phyloP scores from a whole-genome alignment of 2,113 vertebrate genomes.

The Bombycilla garrulus region DNA sequence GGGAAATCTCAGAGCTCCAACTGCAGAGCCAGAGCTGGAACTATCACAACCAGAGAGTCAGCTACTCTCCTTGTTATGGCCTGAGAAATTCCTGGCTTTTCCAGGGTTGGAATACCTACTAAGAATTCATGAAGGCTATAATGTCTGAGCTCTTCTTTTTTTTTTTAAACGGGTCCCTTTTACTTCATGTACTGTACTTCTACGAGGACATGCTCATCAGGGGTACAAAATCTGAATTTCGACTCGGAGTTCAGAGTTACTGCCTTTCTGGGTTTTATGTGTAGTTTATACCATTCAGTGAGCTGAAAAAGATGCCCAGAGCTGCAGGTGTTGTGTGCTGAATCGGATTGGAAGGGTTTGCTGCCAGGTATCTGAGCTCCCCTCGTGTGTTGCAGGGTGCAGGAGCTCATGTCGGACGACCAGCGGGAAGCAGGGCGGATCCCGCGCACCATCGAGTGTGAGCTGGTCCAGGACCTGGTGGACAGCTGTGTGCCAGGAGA shows the following conservation, averaged over 20 bases:
- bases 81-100: background rate
- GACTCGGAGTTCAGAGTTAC: background rate
- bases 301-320: background rate
- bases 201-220: background rate
- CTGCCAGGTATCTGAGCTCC: rapidly evolving
- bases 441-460: constrained; percentile 93
- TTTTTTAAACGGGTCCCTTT: background rate
- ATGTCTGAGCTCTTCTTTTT: background rate
- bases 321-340: background rate
- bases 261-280: background rate
- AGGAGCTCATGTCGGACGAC: constrained; percentile 91
- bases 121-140: background rate
- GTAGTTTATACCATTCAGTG: rapidly evolving
- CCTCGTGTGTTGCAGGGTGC: constrained; percentile 76
- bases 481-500: constrained; percentile 97
- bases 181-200: background rate
- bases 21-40: background rate
- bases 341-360: rapidly evolving
- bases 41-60: background rate
- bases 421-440: constrained; percentile 93
- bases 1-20: background rate
- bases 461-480: constrained; percentile 91
- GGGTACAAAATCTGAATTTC: background rate
- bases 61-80: background rate
- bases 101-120: background rate